Conservation (phyloP, 2,888 invertebrate genomes). For the Spisula subtruncata region DNA sequence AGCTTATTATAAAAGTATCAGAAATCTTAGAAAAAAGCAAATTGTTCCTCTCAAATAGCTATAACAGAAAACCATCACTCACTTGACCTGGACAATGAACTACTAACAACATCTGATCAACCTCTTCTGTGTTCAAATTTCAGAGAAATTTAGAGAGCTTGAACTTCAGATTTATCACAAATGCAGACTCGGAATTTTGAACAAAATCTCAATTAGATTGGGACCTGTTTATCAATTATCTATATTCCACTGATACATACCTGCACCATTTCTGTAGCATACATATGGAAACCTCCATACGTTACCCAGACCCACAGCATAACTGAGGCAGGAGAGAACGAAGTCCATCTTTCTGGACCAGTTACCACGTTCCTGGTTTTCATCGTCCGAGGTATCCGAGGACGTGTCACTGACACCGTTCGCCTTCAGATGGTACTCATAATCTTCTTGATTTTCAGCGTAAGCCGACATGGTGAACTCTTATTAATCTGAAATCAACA, state of each 20-base stretch:
- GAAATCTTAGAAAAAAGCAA: too few relatives aligned
- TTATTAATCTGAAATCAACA: conserved; percentile 30
- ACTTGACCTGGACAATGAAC: too few relatives aligned
- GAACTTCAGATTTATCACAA: too few relatives aligned
- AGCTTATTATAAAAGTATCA: too few relatives aligned
- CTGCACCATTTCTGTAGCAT: conserved; percentile 78
- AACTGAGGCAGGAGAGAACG: conserved; percentile 76
- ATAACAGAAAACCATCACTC: too few relatives aligned
- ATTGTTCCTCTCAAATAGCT: too few relatives aligned
- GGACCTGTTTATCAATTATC: too few relatives aligned
- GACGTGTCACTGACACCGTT: conserved; percentile 57
- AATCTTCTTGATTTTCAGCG: conserved; percentile 46
- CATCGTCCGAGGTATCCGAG: conserved; percentile 65
- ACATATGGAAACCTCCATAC: conserved; percentile 80
- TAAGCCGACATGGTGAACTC: conserved; percentile 42
- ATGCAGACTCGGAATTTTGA: too few relatives aligned
- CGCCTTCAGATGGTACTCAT: conserved; percentile 55
- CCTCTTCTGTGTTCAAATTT: too few relatives aligned
- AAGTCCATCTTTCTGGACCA: conserved; percentile 79
- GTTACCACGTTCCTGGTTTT: conserved; percentile 73
- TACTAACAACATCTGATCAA: too few relatives aligned
- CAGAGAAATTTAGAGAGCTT: too few relatives aligned
- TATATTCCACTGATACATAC: conserved; percentile 48
- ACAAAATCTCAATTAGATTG: too few relatives aligned
- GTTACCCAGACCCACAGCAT: conserved; percentile 79